Evolutionary conservation across 2,888 invertebrate species (phyloP).

Genomic region (Orgyia antiqua): DNA sequence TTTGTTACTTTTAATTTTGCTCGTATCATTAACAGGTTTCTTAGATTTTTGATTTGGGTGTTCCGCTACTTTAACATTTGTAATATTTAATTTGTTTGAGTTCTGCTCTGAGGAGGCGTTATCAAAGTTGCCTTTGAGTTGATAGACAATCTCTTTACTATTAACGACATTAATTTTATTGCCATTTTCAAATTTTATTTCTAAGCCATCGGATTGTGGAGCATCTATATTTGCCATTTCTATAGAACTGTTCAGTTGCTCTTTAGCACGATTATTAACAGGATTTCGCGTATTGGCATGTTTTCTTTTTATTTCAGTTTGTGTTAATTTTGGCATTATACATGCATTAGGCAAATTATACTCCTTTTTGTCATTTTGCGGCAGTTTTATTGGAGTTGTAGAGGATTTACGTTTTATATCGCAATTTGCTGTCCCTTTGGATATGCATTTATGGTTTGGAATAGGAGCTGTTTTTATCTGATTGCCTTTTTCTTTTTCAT

Average conservation of each 20-base stretch:
- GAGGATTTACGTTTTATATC: no score
- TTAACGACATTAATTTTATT: neutral
- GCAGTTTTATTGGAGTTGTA: no score
- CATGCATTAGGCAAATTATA: no score
- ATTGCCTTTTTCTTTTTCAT: no score
- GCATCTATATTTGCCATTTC: constrained; percentile 34
- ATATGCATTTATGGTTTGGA: no score
- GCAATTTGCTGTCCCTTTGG: no score
- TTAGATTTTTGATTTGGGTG: neutral
- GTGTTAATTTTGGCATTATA: constrained; percentile 36
- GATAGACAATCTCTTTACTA: neutral
- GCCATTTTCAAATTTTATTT: constrained; percentile 46
- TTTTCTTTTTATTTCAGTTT: constrained; percentile 46
- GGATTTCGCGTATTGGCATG: constrained; percentile 48
- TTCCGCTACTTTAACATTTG: constrained; percentile 2
- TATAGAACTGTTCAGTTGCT: constrained; percentile 43
- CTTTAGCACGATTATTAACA: constrained; percentile 49
- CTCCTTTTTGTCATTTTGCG: no score
- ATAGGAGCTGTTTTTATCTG: no score
- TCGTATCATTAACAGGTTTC: neutral
- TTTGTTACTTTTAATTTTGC: constrained; percentile 6
- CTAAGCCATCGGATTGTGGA: constrained; percentile 50
- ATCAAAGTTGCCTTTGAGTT: neutral
- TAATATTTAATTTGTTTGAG: neutral
- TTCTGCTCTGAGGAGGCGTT: neutral